Evolutionary conservation across 1,140 invertebrate species (phyloP), one percentile per base, ranked within the genome.

Genomic region (Littorina saxatilis): DNA sequence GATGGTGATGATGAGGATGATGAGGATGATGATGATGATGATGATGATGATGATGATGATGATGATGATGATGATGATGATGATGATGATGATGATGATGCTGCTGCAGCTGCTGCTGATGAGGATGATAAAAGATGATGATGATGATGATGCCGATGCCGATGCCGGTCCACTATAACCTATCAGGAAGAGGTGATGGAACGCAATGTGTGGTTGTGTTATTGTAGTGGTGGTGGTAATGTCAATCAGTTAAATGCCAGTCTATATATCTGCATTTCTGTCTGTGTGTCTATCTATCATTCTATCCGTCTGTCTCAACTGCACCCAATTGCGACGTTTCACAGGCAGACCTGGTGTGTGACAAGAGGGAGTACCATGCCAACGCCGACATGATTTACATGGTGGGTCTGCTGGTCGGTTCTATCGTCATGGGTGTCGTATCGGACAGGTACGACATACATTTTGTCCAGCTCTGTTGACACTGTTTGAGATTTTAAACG

Each of bases 351-450:
- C 91, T 97, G 86, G 95, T 96, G 17, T 97, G 96, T 90, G 94
- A 94, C 37, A 93, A 92, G 70, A 93, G 93, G 17, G 95, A 94
- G 91, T 86, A 96, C 75, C 92, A 94, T 83, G 95, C 96, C 13
- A 94, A 94, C 43, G 94, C 95, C 15, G 96, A 97, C 90, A 94
- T 96, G 9, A 87, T 96, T 61, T 96, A 96, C 88, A 97, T 97
- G 96, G 91, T 95, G 82, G 96, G 96, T 82, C 95, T 96, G 63
- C 94, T 97, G 88, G 86, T 96, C 81, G 96, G 96, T 29, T 96
- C 95, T 73, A 94, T 96, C 70, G 91, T 96, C 43, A 96, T 96
- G 89, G 96, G 96, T 27, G 94, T 95, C 85, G 90, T 96, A 75
- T 96, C 96, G 2, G 96, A 97, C 90, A 96, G 96, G 94, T 77